Evolutionary conservation across 2,888 invertebrate species (phyloP), one percentile per base, ranked within the genome.

Genomic region (Pammene fasciana): DNA sequence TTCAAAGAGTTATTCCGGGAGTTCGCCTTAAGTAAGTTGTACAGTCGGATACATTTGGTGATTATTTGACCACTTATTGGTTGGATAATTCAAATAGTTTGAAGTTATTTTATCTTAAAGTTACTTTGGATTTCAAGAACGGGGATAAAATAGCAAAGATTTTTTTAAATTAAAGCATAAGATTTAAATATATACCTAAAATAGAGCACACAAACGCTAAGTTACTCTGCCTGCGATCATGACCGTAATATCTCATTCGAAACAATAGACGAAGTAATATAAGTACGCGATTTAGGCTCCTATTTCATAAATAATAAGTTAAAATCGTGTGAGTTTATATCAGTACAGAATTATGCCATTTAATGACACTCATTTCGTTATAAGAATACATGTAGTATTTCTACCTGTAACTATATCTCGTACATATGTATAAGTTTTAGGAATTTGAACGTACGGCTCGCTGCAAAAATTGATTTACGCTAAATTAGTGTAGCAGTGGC

Each of bases 1-100:
- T 52, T 61, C 61, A 61, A 55, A 55, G 64, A 67, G 60, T 67
- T 61, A 61, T 67, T 52, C 38, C 34, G 7, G 55, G 55, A 65
- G 54, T 55, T 43, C 43, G 41, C 18, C 38, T 43, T 64, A 26
- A 26, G 26, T 26, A 65, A 65, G 55, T 54, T 43, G 52, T 55
- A 55, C 54, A 65, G 64, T 55, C 55, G 18, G 34, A 34, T 9
- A 6, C 14, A 43, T 36, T 50, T 52, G 34, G 11, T 13, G 43
- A 43, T 43, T 54, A 54, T 55, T 55, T 65, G 11, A 43, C 54
- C 34, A 43, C 26, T n/a, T 36, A 8, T 61, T 14, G 10, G 11
- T 43, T 41, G 26, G 16, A 18, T 18, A 50, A 13, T 50, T 38
- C 41, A 18, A 48, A 18, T n/a, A 0, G 50, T 36, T 48, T 1